phyloP scores from a whole-genome alignment of 92 coral and sea anemone species.

The Umimayanthus kanabou region DNA sequence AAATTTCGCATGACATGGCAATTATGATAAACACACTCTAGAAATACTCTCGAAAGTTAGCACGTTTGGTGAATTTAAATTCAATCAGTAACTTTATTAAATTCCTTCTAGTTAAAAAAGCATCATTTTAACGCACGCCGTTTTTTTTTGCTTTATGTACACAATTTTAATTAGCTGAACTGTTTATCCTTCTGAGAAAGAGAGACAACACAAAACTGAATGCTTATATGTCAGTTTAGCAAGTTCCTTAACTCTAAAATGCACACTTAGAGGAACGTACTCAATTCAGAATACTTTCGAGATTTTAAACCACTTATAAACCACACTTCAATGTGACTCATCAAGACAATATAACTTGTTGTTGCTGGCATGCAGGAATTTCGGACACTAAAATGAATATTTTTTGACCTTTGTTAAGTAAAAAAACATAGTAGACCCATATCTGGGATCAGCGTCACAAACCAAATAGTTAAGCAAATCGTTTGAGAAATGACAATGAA shows the following conservation, averaged over 20 bases:
- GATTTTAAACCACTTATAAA: not conserved
- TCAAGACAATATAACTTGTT: not conserved
- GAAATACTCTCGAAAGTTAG: not conserved
- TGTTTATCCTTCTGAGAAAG: not conserved
- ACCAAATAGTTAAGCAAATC: not conserved
- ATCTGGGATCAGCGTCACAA: not conserved
- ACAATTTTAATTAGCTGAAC: not conserved
- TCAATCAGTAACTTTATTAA: not conserved
- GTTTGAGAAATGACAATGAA: not conserved
- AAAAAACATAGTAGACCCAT: not conserved
- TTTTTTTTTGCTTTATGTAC: too few relatives aligned
- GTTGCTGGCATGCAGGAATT: not conserved
- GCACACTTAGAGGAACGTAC: not conserved
- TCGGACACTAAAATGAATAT: not conserved
- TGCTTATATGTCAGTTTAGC: not conserved
- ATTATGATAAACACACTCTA: not conserved
- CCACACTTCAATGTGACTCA: not conserved
- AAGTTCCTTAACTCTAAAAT: slow-evolving; percentile 4
- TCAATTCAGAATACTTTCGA: not conserved
- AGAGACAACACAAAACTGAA: not conserved
- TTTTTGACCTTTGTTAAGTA: not conserved
- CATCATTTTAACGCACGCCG: not conserved
- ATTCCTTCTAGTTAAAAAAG: too few relatives aligned
- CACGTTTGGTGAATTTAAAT: too few relatives aligned
- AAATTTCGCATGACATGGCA: too few relatives aligned